Conservation (phyloP, 2,113 vertebrate genomes). For the Ophiodon elongatus region DNA sequence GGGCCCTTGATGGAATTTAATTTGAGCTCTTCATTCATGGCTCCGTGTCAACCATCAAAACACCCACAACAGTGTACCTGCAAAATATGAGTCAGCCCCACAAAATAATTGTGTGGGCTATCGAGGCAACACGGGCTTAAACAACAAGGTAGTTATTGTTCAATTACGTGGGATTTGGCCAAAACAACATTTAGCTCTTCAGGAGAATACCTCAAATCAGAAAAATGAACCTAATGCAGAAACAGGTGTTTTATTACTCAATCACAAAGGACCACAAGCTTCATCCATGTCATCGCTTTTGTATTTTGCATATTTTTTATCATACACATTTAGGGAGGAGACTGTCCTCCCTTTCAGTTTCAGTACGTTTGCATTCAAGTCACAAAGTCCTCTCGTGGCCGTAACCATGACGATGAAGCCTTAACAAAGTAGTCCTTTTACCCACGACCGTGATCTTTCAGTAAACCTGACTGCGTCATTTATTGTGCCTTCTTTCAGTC, state of each 20-base stretch:
- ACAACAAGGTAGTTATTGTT: background rate
- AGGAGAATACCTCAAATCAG: background rate
- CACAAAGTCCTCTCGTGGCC: background rate
- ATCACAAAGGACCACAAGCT: background rate
- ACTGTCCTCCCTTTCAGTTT: background rate
- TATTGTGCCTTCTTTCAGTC: background rate
- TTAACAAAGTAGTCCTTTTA: background rate
- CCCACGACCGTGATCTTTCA: background rate
- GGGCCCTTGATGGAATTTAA: constrained; percentile 48
- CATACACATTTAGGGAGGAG: background rate
- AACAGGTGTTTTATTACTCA: background rate
- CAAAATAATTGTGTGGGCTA: background rate
- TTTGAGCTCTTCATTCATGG: constrained; percentile 51
- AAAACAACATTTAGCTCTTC: background rate
- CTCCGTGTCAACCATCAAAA: constrained; percentile 40
- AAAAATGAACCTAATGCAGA: background rate
- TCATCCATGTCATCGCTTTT: background rate
- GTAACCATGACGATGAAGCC: background rate
- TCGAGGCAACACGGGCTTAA: background rate
- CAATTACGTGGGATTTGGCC: constrained; percentile 10
- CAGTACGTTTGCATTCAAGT: background rate
- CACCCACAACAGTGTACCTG: constrained; percentile 18
- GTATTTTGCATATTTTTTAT: background rate
- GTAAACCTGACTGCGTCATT: background rate
- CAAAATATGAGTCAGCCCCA: constrained; percentile 19